A percentile compares a stretch with the other conserved stretches of the same genome.
phyloP scores from a whole-genome alignment of 2,113 vertebrate genomes.

The Periophthalmus modestus region DNA sequence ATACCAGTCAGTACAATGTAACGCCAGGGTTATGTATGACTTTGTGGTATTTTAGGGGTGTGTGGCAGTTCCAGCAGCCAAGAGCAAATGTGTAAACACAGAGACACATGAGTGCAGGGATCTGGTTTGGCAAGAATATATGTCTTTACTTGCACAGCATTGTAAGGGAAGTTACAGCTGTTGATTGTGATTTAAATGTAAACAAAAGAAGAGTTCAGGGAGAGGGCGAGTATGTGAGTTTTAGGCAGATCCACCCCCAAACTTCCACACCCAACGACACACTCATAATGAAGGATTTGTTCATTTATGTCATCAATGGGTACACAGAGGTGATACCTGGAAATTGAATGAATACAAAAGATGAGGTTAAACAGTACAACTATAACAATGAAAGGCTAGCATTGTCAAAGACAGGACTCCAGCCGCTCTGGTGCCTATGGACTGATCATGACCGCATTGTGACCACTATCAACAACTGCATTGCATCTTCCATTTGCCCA shows the following conservation, averaged over 20 bases:
- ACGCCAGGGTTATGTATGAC: conserved; percentile 35
- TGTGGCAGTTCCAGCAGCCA: conserved; percentile 57
- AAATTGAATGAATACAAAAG: not conserved
- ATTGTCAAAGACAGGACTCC: not conserved
- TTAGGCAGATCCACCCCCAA: conserved; percentile 57
- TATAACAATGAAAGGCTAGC: not conserved
- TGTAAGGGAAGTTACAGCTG: conserved; percentile 73
- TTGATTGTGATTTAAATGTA: conserved; percentile 81
- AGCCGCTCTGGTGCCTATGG: conserved; percentile 27
- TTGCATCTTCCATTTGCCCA: conserved; percentile 66
- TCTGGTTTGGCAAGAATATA: conserved; percentile 80
- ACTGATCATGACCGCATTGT: conserved; percentile 51
- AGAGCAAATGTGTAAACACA: conserved; percentile 64
- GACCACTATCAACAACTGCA: conserved; percentile 56
- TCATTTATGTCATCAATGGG: not conserved
- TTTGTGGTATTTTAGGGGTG: conserved; percentile 59
- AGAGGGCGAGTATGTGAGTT: conserved; percentile 69
- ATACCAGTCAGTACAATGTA: conserved; percentile 28
- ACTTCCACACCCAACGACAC: conserved; percentile 49
- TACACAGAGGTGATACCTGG: not conserved
- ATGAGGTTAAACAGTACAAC: not conserved
- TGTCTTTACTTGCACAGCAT: conserved; percentile 75
- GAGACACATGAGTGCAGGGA: conserved; percentile 65
- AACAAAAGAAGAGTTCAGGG: conserved; percentile 74
- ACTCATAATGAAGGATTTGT: conserved; percentile 16